These are phyloP conservation scores for Drosophila rubida DNA, from an alignment of 2,888 invertebrate species.

Conservation along the genomic window DNA sequence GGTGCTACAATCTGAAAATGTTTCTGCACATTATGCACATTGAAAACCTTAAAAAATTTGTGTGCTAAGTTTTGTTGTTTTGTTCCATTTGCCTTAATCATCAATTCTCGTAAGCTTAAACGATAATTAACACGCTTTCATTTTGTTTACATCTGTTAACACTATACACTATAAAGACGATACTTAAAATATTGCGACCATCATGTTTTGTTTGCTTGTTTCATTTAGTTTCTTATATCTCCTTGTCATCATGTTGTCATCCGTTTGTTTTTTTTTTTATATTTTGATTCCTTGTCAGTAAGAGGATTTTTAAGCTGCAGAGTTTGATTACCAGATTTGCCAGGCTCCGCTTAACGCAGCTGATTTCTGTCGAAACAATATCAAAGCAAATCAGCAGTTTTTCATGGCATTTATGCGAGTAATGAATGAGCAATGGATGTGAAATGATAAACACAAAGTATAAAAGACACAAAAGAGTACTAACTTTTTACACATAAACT, in stretches of 20 bases:
- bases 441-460: conserved; percentile 18
- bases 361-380: conserved; percentile 76
- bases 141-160: conserved; percentile 68
- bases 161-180: conserved; percentile 81
- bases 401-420: not conserved
- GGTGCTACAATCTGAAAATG: conserved; percentile 54
- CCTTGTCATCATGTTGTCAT: conserved; percentile 6
- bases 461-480: conserved; percentile 49
- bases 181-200: conserved; percentile 82
- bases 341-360: conserved; percentile 75
- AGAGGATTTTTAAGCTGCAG: conserved; percentile 26
- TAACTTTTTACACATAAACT: conserved; percentile 78
- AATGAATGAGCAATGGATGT: conserved; percentile 9
- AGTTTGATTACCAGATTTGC: conserved; percentile 33
- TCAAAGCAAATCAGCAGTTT: not conserved
- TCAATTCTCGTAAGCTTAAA: conserved; percentile 66
- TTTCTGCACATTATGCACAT: conserved; percentile 47
- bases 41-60: conserved; percentile 76
- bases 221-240: conserved; percentile 53
- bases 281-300: conserved; percentile 46
- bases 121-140: conserved; percentile 70
- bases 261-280: conserved; percentile 9
- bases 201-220: conserved; percentile 67
- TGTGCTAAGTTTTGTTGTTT: conserved; percentile 62
- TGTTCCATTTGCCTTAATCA: conserved; percentile 72